Evolutionary conservation across 2,797 vertebrate genomes (phyloP).

Genomic region (Pantherophis vulpinus): DNA sequence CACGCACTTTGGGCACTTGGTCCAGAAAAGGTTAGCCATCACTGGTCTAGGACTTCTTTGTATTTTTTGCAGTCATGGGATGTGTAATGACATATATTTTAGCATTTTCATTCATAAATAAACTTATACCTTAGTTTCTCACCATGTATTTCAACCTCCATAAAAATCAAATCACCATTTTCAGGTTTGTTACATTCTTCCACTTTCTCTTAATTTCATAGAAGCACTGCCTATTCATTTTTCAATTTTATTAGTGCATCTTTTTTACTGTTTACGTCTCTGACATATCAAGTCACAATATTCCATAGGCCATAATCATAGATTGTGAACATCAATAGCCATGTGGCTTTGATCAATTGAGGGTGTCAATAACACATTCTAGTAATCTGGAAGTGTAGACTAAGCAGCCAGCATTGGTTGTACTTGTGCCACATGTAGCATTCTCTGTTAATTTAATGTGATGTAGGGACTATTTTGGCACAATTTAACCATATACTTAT

Average conservation of each 20-base stretch:
- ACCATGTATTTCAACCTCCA: not conserved
- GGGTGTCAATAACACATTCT: not conserved
- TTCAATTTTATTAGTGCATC: not conserved
- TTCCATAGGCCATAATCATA: not conserved
- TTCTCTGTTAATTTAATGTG: not conserved
- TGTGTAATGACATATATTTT: not conserved
- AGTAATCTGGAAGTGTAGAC: not conserved
- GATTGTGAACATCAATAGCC: not conserved
- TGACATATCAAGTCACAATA: not conserved
- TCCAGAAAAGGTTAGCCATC: too few species aligned
- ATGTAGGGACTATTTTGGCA: not conserved
- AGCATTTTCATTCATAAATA: not conserved
- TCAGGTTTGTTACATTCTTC: not conserved
- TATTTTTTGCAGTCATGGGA: too few species aligned
- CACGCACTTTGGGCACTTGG: too few species aligned
- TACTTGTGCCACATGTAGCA: not conserved
- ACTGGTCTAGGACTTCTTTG: too few species aligned
- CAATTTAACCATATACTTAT: not conserved
- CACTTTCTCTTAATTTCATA: not conserved
- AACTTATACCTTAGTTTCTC: not conserved
- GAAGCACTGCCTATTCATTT: not conserved
- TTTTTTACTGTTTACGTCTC: not conserved
- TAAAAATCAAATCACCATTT: not conserved
- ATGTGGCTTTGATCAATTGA: not conserved
- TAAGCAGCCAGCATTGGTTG: not conserved